These are phyloP conservation scores for Archivesica marissinica DNA, from an alignment of 1,140 invertebrate species.

Conservation along the genomic window DNA sequence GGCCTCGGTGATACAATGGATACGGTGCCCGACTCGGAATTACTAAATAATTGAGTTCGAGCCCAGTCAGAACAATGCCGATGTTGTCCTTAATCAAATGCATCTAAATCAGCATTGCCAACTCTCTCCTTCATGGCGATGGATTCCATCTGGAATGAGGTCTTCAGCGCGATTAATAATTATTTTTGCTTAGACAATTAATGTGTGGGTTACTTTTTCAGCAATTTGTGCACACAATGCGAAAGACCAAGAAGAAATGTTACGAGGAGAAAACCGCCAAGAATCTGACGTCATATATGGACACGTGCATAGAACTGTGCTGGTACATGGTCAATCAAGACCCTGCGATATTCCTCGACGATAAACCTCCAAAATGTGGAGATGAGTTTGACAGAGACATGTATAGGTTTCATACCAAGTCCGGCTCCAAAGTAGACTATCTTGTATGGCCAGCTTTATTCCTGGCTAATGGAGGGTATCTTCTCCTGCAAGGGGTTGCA, in stretches of 20 bases:
- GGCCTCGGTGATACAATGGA: too few relatives aligned
- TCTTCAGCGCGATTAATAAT: too few relatives aligned
- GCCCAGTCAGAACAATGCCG: too few relatives aligned
- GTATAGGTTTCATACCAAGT: constrained; percentile 38
- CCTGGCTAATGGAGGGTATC: not conserved
- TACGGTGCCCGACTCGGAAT: too few relatives aligned
- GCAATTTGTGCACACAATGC: constrained; percentile 41
- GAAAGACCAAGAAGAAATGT: constrained; percentile 8
- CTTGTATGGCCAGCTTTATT: constrained; percentile 41
- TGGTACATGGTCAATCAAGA: constrained; percentile 53
- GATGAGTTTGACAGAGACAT: constrained; percentile 44
- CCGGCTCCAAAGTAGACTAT: constrained; percentile 44
- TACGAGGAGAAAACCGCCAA: constrained; percentile 29
- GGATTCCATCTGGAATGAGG: too few relatives aligned
- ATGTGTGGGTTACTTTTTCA: constrained; percentile 11
- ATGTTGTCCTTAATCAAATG: too few relatives aligned
- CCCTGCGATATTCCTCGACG: constrained; percentile 27
- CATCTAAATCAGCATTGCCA: too few relatives aligned
- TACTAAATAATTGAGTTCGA: too few relatives aligned
- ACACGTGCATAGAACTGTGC: constrained; percentile 50
- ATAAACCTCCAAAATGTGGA: not conserved
- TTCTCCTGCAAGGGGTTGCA: constrained; percentile 34
- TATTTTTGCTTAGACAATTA: too few relatives aligned
- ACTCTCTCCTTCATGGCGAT: too few relatives aligned
- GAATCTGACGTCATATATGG: constrained; percentile 35